Percentiles rank a stretch among this genome's conserved stretches.
phyloP scores from a whole-genome alignment of 2,797 vertebrate genomes.

The Notoglanidium macrostoma region DNA sequence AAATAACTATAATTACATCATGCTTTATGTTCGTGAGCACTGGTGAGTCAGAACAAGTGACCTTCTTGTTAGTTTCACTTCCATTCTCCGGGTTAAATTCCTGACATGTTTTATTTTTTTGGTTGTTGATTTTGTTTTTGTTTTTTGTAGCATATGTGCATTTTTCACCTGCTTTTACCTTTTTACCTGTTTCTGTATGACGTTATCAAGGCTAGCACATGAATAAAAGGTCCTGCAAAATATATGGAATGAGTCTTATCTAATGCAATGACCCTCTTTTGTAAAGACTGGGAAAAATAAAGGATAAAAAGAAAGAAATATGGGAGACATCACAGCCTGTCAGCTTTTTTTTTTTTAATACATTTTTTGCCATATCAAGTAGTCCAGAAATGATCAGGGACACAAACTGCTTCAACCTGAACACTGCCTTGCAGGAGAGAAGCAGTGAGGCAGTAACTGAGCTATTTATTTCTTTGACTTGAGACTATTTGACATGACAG shows the following conservation, averaged over 20 bases:
- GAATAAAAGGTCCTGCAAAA: neutral
- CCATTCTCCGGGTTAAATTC: neutral
- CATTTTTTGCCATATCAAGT: neutral
- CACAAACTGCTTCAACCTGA: neutral
- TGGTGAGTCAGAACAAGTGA: constrained; percentile 9
- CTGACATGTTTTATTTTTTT: neutral
- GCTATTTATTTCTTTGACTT: neutral
- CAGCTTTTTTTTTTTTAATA: neutral
- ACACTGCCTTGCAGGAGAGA: neutral
- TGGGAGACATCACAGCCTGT: neutral
- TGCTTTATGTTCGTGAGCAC: neutral
- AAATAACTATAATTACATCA: neutral
- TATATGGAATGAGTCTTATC: neutral
- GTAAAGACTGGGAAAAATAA: neutral
- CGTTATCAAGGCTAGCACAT: neutral
- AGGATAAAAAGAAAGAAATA: neutral
- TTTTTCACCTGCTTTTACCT: neutral
- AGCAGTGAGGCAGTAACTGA: neutral
- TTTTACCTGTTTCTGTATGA: neutral
- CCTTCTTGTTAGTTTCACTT: neutral
- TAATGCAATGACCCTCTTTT: neutral
- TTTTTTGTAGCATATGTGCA: neutral
- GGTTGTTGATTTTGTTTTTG: no score
- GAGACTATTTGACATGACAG: neutral
- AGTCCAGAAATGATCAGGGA: neutral